Evolutionary conservation across 2,113 vertebrate species (phyloP).

Genomic region (Cynoglossus semilaevis): DNA sequence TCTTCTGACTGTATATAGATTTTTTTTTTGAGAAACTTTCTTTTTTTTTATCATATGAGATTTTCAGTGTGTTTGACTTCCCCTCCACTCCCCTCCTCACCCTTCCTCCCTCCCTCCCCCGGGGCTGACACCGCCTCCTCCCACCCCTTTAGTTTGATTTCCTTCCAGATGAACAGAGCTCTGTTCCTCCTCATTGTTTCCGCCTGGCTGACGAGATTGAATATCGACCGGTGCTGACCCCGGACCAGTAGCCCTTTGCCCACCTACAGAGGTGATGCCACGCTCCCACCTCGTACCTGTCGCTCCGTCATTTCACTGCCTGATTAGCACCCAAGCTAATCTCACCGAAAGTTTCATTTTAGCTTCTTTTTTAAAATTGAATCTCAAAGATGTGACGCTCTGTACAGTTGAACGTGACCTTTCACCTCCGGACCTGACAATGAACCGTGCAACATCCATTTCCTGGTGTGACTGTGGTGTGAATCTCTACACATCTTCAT

Average conservation of each 20-base stretch:
- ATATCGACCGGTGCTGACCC: slow-evolving; percentile 27
- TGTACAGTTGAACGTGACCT: too few species aligned
- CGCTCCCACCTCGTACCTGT: background rate
- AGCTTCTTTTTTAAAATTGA: too few species aligned
- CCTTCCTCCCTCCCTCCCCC: too few species aligned
- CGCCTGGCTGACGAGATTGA: slow-evolving; percentile 25
- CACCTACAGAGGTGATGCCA: background rate
- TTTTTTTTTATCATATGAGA: background rate
- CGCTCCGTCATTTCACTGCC: background rate
- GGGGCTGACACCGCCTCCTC: too few species aligned
- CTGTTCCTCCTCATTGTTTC: slow-evolving; percentile 15
- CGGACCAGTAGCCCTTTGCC: background rate
- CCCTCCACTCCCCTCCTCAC: too few species aligned
- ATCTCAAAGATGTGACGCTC: too few species aligned
- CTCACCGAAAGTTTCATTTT: too few species aligned
- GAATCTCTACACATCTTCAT: background rate
- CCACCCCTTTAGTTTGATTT: background rate
- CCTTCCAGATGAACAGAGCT: background rate
- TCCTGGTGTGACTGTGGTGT: too few species aligned
- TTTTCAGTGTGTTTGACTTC: background rate
- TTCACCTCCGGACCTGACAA: too few species aligned
- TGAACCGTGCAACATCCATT: too few species aligned
- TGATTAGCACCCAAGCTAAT: background rate
- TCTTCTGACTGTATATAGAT: too few species aligned
- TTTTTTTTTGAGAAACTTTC: too few species aligned